Base-by-base conservation (phyloP, 2,797 vertebrate species). In the Cirrhinus mrigala region DNA sequence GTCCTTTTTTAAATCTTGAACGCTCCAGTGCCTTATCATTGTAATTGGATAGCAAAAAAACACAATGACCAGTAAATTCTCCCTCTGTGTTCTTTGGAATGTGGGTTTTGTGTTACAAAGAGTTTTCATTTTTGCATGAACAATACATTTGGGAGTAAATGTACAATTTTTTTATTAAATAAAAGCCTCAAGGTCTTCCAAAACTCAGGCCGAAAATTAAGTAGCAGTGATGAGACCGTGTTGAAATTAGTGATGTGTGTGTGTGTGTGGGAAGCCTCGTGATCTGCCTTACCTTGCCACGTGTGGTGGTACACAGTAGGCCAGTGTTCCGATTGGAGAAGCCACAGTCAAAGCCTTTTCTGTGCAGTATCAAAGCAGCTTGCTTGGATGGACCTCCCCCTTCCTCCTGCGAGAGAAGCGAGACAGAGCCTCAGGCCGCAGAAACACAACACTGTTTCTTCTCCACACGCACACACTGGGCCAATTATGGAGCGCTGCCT, bases 291-390 rank as follows among this genome's bases (percentile, higher is more conserved):
- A 97, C 96, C 96, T 96, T 97, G 94, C 96, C 96, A 92, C 93
- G 94, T 94, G 95, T 95, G 27, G 95, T 96, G 58, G 94, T 94
- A 88, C 96, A 97, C 50, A 91, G 81, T 18, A 96, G 92, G 33
- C 94, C 94, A 2, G 37, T 90, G 86, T 93, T 93, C 92, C 87
- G 93, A 88, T 91, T 94, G 78, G 94, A 87, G 87, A 97, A 95
- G 90, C 89, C 94, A 90, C 97, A 98, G 86, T 98, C 97, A 90
- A 98, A 98, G 40, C 95, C 97, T 88, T 95, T 98, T 89, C 98
- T 96, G 91, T 99, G 97, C 88, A 98, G 93, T 88, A 98, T 96
- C 66, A 98, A 94, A 58, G 96, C 97, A 20, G 95, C 96, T 92
- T 98, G 96, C 87, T 96, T 91, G 12, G 97, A 97, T 0, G 96